Evolutionary conservation across 1,140 invertebrate genomes (phyloP).

Genomic region (Armadillidium nasatum): DNA sequence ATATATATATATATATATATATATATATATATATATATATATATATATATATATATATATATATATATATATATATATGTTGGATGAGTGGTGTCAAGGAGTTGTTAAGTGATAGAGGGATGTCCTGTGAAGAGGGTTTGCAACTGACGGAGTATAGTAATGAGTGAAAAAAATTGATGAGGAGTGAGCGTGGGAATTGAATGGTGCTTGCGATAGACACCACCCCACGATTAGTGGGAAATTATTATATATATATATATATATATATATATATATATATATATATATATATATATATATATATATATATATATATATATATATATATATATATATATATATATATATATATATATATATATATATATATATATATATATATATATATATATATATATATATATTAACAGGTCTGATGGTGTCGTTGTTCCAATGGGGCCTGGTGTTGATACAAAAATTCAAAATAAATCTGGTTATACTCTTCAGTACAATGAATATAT

Average conservation of each 20-base stretch:
- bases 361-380: conserved; percentile 14
- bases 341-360: conserved; percentile 4
- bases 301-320: background rate
- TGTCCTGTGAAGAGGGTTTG: too few species aligned
- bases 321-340: background rate
- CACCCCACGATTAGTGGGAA: too few species aligned
- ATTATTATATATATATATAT: background rate
- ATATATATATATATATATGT: too few species aligned
- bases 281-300: background rate
- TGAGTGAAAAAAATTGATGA: too few species aligned
- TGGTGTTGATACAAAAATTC: conserved; percentile 27
- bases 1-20: too few species aligned
- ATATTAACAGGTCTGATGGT: conserved; percentile 38
- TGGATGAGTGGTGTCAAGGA: too few species aligned
- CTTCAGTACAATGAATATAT: conserved; percentile 54
- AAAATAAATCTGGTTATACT: conserved; percentile 40
- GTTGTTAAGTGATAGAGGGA: too few species aligned
- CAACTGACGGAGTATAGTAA: too few species aligned
- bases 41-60: too few species aligned
- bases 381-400: background rate
- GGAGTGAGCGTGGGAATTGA: too few species aligned
- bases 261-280: background rate
- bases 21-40: too few species aligned
- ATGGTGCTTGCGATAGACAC: too few species aligned
- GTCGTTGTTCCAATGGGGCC: conserved; percentile 46